Conservation (phyloP, 2,113 vertebrate species). For the Elephas maximus region DNA sequence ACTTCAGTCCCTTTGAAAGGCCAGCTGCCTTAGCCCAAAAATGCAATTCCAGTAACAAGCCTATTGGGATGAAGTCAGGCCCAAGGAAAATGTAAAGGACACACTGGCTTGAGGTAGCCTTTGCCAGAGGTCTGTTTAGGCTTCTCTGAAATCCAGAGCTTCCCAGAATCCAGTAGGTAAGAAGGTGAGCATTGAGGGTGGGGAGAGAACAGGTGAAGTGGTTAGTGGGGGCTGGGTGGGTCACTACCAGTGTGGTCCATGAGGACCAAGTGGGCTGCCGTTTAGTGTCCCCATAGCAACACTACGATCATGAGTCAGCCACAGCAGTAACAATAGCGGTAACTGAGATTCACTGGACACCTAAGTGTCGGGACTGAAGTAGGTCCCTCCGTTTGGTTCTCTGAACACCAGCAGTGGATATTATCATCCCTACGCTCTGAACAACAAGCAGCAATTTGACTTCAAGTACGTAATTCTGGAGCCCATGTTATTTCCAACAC, state of each 20-base stretch:
- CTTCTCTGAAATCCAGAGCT: neutral
- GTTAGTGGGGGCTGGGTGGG: neutral
- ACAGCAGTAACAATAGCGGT: neutral
- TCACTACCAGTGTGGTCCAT: neutral
- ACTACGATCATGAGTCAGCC: neutral
- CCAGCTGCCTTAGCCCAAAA: neutral
- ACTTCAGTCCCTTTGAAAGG: neutral
- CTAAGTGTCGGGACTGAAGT: neutral
- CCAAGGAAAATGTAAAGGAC: neutral
- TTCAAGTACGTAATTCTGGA: neutral
- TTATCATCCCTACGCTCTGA: neutral
- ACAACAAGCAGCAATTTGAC: neutral
- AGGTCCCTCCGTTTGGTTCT: neutral
- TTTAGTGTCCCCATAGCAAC: neutral
- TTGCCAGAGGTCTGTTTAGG: neutral
- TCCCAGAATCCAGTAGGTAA: neutral
- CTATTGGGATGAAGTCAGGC: neutral
- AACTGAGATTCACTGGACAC: neutral
- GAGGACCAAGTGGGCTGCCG: neutral
- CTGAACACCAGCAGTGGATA: neutral
- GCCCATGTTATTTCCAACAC: neutral
- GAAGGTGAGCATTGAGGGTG: no score
- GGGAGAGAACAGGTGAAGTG: neutral
- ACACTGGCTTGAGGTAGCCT: neutral
- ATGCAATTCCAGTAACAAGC: neutral